Evolutionary conservation across 2,113 vertebrate species (phyloP), one percentile per base, ranked within the genome.

Genomic region (Clarias batrachus): DNA sequence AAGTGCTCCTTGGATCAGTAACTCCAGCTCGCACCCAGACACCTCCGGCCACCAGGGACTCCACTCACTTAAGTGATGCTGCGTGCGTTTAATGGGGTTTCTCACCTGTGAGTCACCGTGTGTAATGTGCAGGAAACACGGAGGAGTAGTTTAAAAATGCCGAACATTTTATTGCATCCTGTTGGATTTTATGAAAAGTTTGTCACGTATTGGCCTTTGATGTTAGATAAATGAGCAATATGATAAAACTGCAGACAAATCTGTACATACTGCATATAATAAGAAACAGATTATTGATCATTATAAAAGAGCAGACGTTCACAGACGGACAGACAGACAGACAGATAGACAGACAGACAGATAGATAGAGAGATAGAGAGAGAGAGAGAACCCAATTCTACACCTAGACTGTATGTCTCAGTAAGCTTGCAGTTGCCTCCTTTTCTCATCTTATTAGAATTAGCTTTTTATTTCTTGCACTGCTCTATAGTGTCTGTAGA

Each of bases 1-100:
- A 95, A 94, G 93, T 94, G 91, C 92, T 93, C 90, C 89, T 92
- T 93, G 95, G 94, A 95, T 95, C 94, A 93, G 92, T 94, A 92
- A 93, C 89, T 93, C 83, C 83, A 86, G 87, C 89, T 65, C 91
- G 87, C 89, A 89, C 81, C 68, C 84, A 84, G 52, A 56, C 66
- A 56, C 91, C 62, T 86, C 91, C 91, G 81, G 62, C 60, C 82
- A 59, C 63, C 66, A 48, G 33, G 81, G 70, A 65, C 84, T 76
- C 52, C 17, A 59, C 71, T 82, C 86, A 80, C 81, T 60, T 57
- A 87, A 83, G 79, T 71, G 81, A 73, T 78, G 59, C 87, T 81
- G 59, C 56, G 84, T 65, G 33, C 71, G 85, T 91, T 93, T 92
- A 93, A 91, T 88, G 77, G 91, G 88, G 83, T 88, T 90, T 91